Conservation (phyloP, 2,888 invertebrate genomes). For the Nezara viridula region DNA sequence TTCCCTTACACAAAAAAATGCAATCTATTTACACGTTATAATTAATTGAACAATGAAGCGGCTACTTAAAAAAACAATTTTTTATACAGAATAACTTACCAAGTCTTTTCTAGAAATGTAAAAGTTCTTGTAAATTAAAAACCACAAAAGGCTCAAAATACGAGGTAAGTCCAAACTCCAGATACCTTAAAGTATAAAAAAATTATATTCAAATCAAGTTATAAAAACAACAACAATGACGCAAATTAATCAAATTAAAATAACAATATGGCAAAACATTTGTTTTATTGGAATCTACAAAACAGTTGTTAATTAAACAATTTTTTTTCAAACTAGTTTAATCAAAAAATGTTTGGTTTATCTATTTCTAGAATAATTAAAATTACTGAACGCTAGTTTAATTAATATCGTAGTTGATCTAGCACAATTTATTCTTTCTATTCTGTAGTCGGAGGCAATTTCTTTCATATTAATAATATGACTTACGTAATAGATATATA, state of each 20-base stretch:
- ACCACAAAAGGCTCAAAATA: background rate
- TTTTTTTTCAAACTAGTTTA: background rate
- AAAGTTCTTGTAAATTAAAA: background rate
- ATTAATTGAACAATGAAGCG: too few species aligned
- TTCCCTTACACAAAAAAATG: too few species aligned
- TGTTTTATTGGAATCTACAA: background rate
- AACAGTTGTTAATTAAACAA: background rate
- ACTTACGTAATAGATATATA: too few species aligned
- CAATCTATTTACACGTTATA: too few species aligned
- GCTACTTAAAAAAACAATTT: too few species aligned
- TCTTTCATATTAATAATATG: too few species aligned
- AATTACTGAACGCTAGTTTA: too few species aligned
- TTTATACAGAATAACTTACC: background rate
- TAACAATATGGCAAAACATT: conserved; percentile 11
- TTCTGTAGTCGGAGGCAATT: too few species aligned
- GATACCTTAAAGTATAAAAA: background rate
- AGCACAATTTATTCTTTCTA: too few species aligned
- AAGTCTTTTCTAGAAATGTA: background rate
- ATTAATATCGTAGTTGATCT: too few species aligned
- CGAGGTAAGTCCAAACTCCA: background rate
- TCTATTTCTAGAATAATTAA: background rate
- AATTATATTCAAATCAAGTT: background rate
- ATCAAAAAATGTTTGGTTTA: background rate
- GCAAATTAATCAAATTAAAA: conserved; percentile 8
- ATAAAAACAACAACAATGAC: background rate